Evolutionary conservation across 2,888 invertebrate species (phyloP), one percentile per base, ranked within the genome.

Genomic region (Chironomus tentans): DNA sequence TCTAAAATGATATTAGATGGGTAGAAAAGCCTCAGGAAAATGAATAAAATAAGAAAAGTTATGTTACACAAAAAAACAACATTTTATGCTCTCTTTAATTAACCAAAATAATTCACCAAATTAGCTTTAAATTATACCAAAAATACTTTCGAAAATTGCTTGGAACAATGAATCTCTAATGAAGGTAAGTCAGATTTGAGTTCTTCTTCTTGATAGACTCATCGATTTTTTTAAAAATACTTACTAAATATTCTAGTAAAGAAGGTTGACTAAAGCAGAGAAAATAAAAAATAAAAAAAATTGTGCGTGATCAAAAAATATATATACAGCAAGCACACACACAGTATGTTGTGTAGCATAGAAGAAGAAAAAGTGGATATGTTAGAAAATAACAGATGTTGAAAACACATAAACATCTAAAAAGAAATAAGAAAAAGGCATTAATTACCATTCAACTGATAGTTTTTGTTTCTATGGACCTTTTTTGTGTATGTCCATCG

Each of bases 401-500:
- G 65, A 24, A 56, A 65, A 65, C 65, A 65, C 22, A 62, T 62
- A 62, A 62, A 62, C 65, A 65, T 13, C 65, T 65, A 21, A 65
- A 56, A 65, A 65, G 65, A 21, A n/a, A n/a, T n/a, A n/a, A n/a
- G n/a, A n/a, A n/a, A n/a, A n/a, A 73, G 38, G 47, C 72, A 73
- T 62, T 73, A 73, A 73, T 73, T 73, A 73, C 62, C 62, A 46
- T 73, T 28, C 61, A 46, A 62, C 38, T 61, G 72, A 73, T 62
- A 71, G 28, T 73, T 73, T 47, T 73, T 62, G 61, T 61, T 73
- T 73, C 62, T 13, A 24, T 24, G 65, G 24, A 65, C 65, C 50
- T 28, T 38, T 62, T 46, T 38, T 18, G 46, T 13, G 3, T 24
- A 13, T 71, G 46, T 47, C n/a, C 22, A 68, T 56, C 22, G 50